Conservation (phyloP, 1,140 invertebrate genomes). For the Leptopilina boulardi region DNA sequence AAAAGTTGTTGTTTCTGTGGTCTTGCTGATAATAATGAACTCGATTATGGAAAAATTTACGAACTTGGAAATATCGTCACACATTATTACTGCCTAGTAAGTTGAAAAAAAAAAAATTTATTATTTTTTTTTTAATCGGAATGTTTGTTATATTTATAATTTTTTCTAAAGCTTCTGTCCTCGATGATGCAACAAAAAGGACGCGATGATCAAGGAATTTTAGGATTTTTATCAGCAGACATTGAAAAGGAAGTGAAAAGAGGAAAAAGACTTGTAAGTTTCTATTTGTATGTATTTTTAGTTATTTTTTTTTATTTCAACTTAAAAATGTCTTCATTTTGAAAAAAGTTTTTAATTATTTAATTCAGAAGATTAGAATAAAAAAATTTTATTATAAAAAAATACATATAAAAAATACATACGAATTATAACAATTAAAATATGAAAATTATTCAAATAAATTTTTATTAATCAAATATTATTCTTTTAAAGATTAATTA, state of each 20-base stretch:
- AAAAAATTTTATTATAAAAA: no score
- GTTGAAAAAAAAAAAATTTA: constrained; percentile 32
- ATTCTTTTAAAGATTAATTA: no score
- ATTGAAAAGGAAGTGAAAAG: constrained; percentile 79
- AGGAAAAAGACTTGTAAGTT: constrained; percentile 77
- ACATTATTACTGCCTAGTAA: constrained; percentile 78
- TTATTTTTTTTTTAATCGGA: not conserved
- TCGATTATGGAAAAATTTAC: constrained; percentile 77
- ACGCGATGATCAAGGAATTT: constrained; percentile 78
- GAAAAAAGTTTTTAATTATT: constrained; percentile 31
- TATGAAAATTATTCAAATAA: no score
- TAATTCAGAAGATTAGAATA: no score
- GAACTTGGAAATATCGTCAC: constrained; percentile 72
- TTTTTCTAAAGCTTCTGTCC: constrained; percentile 79
- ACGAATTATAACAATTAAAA: no score
- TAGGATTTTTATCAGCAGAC: constrained; percentile 80
- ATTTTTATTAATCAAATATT: no score
- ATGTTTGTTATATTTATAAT: constrained; percentile 39
- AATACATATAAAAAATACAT: no score
- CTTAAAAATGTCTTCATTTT: constrained; percentile 16
- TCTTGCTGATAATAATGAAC: constrained; percentile 71
- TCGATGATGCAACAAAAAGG: constrained; percentile 80
- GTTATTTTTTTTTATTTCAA: no score
- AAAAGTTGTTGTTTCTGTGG: constrained; percentile 76
- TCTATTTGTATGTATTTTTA: constrained; percentile 2